Base-by-base conservation (phyloP, 2,113 vertebrate species). In the Pipa parva region DNA sequence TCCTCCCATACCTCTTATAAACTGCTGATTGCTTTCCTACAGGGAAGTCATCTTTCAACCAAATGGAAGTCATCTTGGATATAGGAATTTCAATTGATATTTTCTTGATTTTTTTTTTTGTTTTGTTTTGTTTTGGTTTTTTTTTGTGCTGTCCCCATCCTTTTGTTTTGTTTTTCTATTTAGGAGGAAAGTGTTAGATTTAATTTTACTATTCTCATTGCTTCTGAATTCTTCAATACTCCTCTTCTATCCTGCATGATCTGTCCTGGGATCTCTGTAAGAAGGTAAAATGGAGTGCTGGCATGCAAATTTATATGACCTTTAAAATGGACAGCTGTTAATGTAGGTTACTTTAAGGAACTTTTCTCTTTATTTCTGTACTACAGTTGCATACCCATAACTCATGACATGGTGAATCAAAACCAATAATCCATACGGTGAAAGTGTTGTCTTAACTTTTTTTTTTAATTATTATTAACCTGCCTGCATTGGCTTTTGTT, bases 241-340 rank as follows among this genome's bases (percentile, higher is more conserved):
- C 74, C 83, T 85, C 74, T 80, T 79, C 78, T 71, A 70, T 73
- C 71, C 79, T 81, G 89, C 89, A 88, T 87, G 87, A 80, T 68
- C 82, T 27, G 78, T 84, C 84, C 83, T 85, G 83, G 78, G 72
- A 79, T 82, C 85, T 81, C 79, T 81, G 71, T 60, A 73, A 73
- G 49, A 61, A 54, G 48, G 50, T 74, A 62, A 58, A 62, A 17
- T 21, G 57, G 65, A 61, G 48, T 12, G 2, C 25, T 70, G 58
- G 45, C 49, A 61, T 17, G 24, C 31, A 45, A 4, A n/a, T 42
- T 6, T 8, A n/a, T 4, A 42, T 42, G 39, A 15, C 13, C 39
- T 31, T 58, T 67, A 59, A 68, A 59, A 24, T 26, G 10, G 46
- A 28, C 42, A 67, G 48, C 18, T 60, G 65, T 28, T 68, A 51